Conservation (phyloP, 1,140 invertebrate genomes). For the Hetaerina americana region DNA sequence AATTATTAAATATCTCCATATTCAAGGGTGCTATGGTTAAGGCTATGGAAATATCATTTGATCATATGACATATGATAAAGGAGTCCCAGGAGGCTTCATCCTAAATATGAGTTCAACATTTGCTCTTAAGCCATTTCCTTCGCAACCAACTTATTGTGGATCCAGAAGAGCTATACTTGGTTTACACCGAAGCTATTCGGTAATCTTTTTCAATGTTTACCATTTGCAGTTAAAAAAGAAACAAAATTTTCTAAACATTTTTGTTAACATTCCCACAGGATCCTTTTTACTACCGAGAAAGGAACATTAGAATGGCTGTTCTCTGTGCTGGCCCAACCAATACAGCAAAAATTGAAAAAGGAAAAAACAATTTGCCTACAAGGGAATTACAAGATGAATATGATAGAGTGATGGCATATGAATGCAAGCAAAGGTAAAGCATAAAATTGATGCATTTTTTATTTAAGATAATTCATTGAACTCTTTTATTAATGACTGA, state of each 20-base stretch:
- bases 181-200: background rate
- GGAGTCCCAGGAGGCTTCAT: background rate
- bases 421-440: background rate
- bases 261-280: background rate
- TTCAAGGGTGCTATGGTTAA: no score
- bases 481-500: background rate
- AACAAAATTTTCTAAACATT: background rate
- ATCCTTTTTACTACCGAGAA: background rate
- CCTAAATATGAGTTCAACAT: background rate
- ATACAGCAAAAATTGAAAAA: background rate
- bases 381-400: background rate
- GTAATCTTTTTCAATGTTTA: background rate
- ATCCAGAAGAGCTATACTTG: background rate
- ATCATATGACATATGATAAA: background rate
- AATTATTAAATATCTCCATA: no score
- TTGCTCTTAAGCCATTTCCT: background rate
- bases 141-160: background rate
- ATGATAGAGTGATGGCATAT: background rate
- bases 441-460: background rate
- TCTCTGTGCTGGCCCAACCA: background rate
- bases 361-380: background rate
- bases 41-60: no score
- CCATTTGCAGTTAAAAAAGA: background rate
- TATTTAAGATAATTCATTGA: background rate
- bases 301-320: background rate